Evolutionary conservation across 2,113 vertebrate genomes (phyloP).

Genomic region (Seriola rivoliana): DNA sequence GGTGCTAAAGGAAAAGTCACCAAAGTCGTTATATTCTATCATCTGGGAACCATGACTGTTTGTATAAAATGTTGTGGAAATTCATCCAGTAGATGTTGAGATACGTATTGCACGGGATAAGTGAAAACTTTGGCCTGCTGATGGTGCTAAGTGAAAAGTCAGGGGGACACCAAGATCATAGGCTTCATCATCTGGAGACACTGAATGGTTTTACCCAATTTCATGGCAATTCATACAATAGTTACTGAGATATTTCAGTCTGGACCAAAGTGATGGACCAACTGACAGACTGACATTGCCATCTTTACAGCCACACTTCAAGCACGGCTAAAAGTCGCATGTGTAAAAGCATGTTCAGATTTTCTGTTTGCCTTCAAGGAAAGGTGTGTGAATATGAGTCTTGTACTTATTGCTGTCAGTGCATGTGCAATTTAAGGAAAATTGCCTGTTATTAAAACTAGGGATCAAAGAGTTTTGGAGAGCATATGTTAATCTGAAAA

Average conservation of each 20-base stretch:
- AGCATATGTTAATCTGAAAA: conserved; percentile 33
- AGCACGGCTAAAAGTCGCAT: neutral
- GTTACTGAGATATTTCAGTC: neutral
- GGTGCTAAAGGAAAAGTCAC: neutral
- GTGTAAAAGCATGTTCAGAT: neutral
- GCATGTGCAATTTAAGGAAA: conserved; percentile 30
- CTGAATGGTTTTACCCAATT: neutral
- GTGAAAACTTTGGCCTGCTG: neutral
- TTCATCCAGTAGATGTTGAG: no score
- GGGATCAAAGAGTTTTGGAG: neutral
- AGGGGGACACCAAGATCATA: neutral
- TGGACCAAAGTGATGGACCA: neutral
- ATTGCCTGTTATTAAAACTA: conserved; percentile 22
- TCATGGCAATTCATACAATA: neutral
- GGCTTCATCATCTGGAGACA: neutral
- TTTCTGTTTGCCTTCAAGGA: neutral
- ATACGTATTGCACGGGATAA: neutral
- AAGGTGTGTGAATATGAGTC: conserved; percentile 11
- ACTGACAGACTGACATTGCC: neutral
- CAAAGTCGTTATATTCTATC: neutral
- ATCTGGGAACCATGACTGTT: neutral
- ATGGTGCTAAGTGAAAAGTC: no score
- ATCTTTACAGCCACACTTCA: neutral
- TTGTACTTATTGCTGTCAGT: neutral
- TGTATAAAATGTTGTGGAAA: neutral